Evolutionary conservation across 2,888 invertebrate species (phyloP), one percentile per base, ranked within the genome.

Genomic region (Caenorhabditis zanzibari): DNA sequence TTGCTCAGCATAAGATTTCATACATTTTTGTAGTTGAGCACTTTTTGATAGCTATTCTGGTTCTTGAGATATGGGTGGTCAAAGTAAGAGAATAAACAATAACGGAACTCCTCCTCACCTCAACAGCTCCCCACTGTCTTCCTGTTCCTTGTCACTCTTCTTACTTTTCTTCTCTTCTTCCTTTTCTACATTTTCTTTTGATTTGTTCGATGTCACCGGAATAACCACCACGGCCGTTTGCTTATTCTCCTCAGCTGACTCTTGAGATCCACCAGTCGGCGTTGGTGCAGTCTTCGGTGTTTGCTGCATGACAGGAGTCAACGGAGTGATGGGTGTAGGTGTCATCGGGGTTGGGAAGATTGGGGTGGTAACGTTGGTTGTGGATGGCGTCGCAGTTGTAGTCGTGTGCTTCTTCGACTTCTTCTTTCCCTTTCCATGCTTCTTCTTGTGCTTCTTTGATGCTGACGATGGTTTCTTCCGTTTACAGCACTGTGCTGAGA

Each of bases 61-160:
- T n/a, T n/a, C n/a, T n/a, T n/a, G n/a, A n/a, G n/a, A n/a, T n/a
- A n/a, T n/a, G n/a, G n/a, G n/a, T n/a, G n/a, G n/a, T n/a, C n/a
- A n/a, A n/a, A n/a, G n/a, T n/a, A n/a, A n/a, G n/a, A n/a, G n/a
- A n/a, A n/a, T n/a, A n/a, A n/a, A n/a, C n/a, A n/a, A n/a, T 41
- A 4, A 41, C 32, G 7, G 4, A 44, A 44, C 12, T 14, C 5
- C 5, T 16, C 44, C 52, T 22, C 3, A 59, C 59, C 59, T 61
- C 41, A 61, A 14, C 1, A 61, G 61, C 0, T 54, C 54, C 2
- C 54, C 54, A 24, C 9, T 14, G 24, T 61, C 61, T 24, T 41
- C 61, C n/a, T 47, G 47, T 5, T 44, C 44, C 22, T 64, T 56
- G 5, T 74, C 74, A n/a, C 41, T 41, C 19, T 74, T 59, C 38